phyloP scores from a whole-genome alignment of 2,797 vertebrate genomes.

The Cryptoprocta ferox region DNA sequence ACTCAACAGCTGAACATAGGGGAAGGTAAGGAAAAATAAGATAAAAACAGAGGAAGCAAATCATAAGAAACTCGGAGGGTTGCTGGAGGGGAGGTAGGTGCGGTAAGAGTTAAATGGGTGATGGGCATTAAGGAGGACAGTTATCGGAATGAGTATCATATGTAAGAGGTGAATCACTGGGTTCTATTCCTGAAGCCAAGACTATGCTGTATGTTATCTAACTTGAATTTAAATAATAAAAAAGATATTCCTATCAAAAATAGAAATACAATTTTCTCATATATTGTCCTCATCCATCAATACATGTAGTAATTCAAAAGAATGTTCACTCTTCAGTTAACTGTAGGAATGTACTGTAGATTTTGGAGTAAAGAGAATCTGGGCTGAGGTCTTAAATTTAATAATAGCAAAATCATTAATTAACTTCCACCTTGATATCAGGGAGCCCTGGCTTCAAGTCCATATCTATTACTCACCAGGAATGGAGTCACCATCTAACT shows the following conservation, averaged over 20 bases:
- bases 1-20: too few relatives aligned
- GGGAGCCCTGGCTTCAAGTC: background rate
- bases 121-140: too few relatives aligned
- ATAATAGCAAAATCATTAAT: background rate
- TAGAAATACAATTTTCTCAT: slow-evolving; percentile 20
- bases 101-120: too few relatives aligned
- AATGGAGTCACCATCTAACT: background rate
- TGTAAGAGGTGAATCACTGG: too few relatives aligned
- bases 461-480: background rate
- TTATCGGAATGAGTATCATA: too few relatives aligned
- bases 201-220: too few relatives aligned
- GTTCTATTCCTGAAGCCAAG: too few relatives aligned
- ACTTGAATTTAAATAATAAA: too few relatives aligned
- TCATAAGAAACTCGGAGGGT: too few relatives aligned
- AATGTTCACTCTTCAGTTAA: background rate
- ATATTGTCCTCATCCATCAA: background rate
- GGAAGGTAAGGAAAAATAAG: too few relatives aligned
- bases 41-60: too few relatives aligned
- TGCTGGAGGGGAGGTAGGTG: too few relatives aligned
- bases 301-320: background rate
- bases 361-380: background rate
- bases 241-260: background rate
- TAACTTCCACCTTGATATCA: background rate
- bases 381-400: background rate
- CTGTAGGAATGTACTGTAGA: background rate